Conservation (phyloP, 2,888 invertebrate genomes). For the Hydrotaea cyrtoneurina region DNA sequence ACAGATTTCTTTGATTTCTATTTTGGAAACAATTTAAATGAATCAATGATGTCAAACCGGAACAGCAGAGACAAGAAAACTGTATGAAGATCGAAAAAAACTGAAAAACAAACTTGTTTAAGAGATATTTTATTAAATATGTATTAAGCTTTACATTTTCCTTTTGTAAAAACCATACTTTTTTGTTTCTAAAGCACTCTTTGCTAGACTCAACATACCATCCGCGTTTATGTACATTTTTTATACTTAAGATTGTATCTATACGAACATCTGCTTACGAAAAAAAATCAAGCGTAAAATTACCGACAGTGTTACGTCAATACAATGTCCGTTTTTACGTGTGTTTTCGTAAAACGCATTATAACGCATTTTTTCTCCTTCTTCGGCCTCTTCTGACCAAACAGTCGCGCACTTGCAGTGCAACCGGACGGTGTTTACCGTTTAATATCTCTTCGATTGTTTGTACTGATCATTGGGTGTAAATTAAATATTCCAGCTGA, state of each 20-base stretch:
- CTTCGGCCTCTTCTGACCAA: neutral
- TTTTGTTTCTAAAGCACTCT: too few relatives aligned
- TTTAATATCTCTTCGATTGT: conserved; percentile 23
- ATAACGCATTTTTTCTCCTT: conserved; percentile 15
- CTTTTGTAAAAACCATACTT: too few relatives aligned
- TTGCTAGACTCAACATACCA: neutral
- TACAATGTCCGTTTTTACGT: neutral
- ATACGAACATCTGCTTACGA: conserved; percentile 12
- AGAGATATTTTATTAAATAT: too few relatives aligned
- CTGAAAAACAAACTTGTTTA: too few relatives aligned
- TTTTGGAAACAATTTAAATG: too few relatives aligned
- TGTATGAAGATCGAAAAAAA: too few relatives aligned
- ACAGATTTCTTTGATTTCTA: too few relatives aligned
- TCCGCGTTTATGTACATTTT: neutral
- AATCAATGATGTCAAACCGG: too few relatives aligned
- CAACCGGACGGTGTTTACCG: conserved; percentile 11
- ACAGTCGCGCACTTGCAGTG: neutral
- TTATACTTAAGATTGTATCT: neutral
- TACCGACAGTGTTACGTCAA: neutral
- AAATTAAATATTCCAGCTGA: conserved; percentile 15
- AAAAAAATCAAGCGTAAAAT: neutral
- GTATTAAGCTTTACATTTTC: too few relatives aligned
- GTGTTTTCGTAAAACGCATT: conserved; percentile 27
- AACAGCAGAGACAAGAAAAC: too few relatives aligned
- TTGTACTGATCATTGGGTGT: conserved; percentile 25